phyloP scores from a whole-genome alignment of 2,113 vertebrate species.

The Microcebus tavaratra region DNA sequence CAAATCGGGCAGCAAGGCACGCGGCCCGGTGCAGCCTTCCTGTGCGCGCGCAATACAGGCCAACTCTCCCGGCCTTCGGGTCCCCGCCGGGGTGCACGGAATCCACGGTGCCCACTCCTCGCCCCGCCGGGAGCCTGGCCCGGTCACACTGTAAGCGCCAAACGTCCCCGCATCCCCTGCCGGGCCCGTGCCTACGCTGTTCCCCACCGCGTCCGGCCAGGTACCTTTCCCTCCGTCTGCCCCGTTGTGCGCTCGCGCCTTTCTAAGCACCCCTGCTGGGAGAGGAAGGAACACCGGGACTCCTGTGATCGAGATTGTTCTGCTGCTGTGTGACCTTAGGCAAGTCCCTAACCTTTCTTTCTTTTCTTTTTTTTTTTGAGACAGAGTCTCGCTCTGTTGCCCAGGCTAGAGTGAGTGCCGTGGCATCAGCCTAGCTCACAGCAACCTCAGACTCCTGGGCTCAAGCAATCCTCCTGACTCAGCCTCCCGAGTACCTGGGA shows the following conservation, averaged over 20 bases:
- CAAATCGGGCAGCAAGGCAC: not conserved
- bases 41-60: fast-evolving
- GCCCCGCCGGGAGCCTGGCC: fast-evolving
- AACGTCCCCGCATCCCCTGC: not conserved
- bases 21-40: not conserved
- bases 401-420: too few relatives aligned
- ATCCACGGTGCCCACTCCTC: not conserved
- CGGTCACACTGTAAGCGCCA: not conserved
- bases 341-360: not conserved
- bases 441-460: too few relatives aligned
- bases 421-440: too few relatives aligned
- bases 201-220: fast-evolving
- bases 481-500: too few relatives aligned
- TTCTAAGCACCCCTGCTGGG: not conserved
- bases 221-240: too few relatives aligned
- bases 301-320: fast-evolving
- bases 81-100: not conserved
- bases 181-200: not conserved
- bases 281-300: not conserved
- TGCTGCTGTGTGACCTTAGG: not conserved
- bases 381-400: too few relatives aligned
- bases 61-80: not conserved
- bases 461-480: too few relatives aligned
- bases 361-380: too few relatives aligned
- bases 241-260: not conserved